These are phyloP conservation scores for Malachius bipustulatus DNA, from an alignment of 2,888 invertebrate species.

Conservation along the genomic window DNA sequence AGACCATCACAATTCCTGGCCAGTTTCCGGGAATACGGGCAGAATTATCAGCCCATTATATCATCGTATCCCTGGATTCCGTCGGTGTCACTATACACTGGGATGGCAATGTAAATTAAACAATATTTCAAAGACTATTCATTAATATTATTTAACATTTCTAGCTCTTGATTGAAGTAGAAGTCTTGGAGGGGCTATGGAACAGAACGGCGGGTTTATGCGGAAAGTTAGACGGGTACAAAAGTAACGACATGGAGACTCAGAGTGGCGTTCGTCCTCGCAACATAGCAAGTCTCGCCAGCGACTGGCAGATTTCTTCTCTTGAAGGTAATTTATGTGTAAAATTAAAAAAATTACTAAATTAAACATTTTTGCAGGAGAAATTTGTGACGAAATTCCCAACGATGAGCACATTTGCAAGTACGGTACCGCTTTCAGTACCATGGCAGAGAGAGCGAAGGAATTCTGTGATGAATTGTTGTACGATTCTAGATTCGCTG, in stretches of 20 bases:
- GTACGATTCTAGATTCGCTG: conserved; percentile 49
- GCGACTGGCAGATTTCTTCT: conserved; percentile 44
- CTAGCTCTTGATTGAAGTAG: conserved; percentile 53
- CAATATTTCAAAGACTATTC: background rate
- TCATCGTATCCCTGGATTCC: conserved; percentile 55
- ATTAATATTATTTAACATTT: conserved; percentile 8
- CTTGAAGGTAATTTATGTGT: background rate
- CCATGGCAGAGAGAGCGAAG: conserved; percentile 38
- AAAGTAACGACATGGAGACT: conserved; percentile 54
- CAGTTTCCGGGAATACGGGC: conserved; percentile 62
- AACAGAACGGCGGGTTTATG: conserved; percentile 74
- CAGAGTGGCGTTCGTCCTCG: conserved; percentile 43
- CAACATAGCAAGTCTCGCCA: conserved; percentile 41
- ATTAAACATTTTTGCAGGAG: conserved; percentile 30
- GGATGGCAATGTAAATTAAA: conserved; percentile 59
- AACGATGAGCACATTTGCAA: conserved; percentile 42
- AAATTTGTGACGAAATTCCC: conserved; percentile 44
- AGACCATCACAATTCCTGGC: conserved; percentile 53
- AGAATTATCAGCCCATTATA: conserved; percentile 56
- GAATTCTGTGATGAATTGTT: conserved; percentile 52
- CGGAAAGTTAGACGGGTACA: conserved; percentile 61
- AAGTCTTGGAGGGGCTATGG: conserved; percentile 58
- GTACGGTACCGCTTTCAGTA: conserved; percentile 22
- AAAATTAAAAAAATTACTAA: background rate
- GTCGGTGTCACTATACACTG: conserved; percentile 60